Percentiles rank a stretch among this genome's conserved stretches.
phyloP scores from a whole-genome alignment of 1,140 invertebrate genomes.

The Nasonia giraulti region DNA sequence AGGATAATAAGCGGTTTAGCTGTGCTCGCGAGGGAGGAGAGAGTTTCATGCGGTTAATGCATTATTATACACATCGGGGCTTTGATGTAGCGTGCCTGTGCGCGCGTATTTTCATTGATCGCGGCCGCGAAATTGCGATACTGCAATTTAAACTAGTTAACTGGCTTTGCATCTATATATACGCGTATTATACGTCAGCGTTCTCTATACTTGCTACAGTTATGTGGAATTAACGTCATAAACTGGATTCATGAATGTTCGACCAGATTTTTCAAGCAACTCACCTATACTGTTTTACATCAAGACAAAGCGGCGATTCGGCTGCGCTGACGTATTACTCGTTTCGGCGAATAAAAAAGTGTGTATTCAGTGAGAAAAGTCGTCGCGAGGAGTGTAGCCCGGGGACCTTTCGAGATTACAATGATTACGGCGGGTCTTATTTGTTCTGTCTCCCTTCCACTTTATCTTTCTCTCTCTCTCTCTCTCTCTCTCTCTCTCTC shows the following conservation, averaged over 20 bases:
- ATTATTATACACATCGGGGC: not conserved
- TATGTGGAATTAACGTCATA: not conserved
- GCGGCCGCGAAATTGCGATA: not conserved
- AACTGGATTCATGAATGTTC: no score
- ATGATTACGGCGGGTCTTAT: slow-evolving; percentile 68
- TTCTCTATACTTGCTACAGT: no score
- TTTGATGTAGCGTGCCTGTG: not conserved
- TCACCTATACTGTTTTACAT: no score
- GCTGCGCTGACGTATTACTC: no score
- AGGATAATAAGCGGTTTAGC: not conserved
- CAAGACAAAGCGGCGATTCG: no score
- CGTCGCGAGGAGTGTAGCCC: slow-evolving; percentile 46
- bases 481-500: no score
- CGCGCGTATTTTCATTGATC: not conserved
- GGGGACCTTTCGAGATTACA: slow-evolving; percentile 66
- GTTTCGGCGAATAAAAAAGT: no score
- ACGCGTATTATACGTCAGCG: no score
- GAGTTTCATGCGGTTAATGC: not conserved
- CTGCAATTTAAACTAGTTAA: slow-evolving; percentile 22
- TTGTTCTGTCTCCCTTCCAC: slow-evolving; percentile 56
- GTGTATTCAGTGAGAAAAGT: no score
- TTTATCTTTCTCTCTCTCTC: slow-evolving; percentile 26
- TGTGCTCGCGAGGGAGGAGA: not conserved
- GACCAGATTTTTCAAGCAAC: no score
- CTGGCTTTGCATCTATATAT: not conserved